A percentile compares a stretch with the other conserved stretches of the same genome.
Conservation (phyloP, 2,888 invertebrate species). For the Cremastinae sp. region DNA sequence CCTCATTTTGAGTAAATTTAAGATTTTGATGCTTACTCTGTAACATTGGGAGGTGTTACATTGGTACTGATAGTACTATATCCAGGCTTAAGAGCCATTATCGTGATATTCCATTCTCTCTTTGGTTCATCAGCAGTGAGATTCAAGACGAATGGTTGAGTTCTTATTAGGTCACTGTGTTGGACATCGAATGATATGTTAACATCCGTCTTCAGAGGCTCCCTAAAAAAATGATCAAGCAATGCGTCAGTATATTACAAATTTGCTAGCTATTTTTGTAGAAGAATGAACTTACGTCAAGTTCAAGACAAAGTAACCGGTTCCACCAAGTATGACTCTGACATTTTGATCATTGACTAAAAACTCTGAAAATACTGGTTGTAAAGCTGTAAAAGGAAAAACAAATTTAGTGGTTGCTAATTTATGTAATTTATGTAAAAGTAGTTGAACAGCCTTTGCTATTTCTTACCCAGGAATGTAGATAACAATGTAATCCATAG, state of each 20-base stretch:
- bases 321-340: conserved; percentile 82
- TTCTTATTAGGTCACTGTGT: conserved; percentile 84
- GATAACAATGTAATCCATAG: conserved; percentile 54
- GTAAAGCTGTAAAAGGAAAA: conserved; percentile 65
- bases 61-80: conserved; percentile 85
- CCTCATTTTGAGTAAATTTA: too few species aligned
- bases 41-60: conserved; percentile 81
- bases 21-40: conserved; percentile 78
- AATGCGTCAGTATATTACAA: too few species aligned
- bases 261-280: neutral
- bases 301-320: conserved; percentile 82
- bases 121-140: conserved; percentile 79
- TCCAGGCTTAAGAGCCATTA: conserved; percentile 85
- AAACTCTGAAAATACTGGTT: conserved; percentile 75
- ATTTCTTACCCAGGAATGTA: conserved; percentile 65
- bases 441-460: neutral
- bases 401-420: neutral
- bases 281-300: conserved; percentile 80
- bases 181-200: conserved; percentile 83
- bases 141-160: conserved; percentile 81
- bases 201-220: conserved; percentile 80
- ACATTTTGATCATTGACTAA: conserved; percentile 83
- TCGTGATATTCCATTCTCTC: conserved; percentile 78
- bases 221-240: too few species aligned
- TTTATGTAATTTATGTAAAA: neutral